These are phyloP conservation scores for Dicyrtoma fusca DNA, from an alignment of 2,888 invertebrate genomes.

Conservation along the genomic window DNA sequence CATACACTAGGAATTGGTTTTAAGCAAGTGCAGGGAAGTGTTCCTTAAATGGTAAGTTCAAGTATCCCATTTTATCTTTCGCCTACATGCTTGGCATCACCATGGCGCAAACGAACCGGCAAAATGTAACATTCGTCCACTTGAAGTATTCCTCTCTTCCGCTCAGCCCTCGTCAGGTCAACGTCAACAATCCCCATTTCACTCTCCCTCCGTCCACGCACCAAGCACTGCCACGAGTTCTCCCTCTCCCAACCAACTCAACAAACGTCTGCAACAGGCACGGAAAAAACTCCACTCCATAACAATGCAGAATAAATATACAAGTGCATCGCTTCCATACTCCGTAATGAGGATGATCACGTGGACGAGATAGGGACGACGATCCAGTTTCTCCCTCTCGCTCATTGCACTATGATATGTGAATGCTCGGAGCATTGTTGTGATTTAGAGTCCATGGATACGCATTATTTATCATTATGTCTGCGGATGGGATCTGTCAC, in stretches of 20 bases:
- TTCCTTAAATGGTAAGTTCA: too few species aligned
- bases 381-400: neutral
- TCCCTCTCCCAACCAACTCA: too few species aligned
- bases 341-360: too few species aligned
- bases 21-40: too few species aligned
- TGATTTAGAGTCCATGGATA: neutral
- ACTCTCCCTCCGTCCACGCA: neutral
- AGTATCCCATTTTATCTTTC: too few species aligned
- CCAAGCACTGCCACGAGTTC: slow-evolving; percentile 19
- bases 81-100: neutral
- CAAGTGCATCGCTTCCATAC: too few species aligned
- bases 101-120: neutral
- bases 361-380: too few species aligned
- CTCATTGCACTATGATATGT: neutral
- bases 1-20: too few species aligned
- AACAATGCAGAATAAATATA: too few species aligned
- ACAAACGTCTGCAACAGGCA: too few species aligned
- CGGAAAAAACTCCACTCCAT: too few species aligned
- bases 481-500: neutral
- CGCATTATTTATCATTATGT: slow-evolving; percentile 11
- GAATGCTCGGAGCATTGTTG: neutral
- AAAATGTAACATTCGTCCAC: slow-evolving; percentile 1
- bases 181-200: neutral
- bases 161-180: neutral
- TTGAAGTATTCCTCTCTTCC: neutral